phyloP scores from a whole-genome alignment of 1,140 invertebrate species.

The Triops cancriformis region DNA sequence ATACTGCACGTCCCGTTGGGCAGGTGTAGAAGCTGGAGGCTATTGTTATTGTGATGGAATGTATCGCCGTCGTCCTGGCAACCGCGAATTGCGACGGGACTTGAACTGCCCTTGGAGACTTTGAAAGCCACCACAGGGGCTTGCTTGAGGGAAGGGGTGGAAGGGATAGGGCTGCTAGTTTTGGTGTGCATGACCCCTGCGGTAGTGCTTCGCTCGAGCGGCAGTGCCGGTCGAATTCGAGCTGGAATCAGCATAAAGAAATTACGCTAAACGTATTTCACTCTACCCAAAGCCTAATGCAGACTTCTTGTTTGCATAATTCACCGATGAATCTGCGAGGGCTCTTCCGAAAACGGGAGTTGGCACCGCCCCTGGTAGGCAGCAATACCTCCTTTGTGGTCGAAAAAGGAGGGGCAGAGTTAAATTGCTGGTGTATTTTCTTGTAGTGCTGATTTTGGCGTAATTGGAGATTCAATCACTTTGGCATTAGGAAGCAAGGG shows the following conservation, averaged over 20 bases:
- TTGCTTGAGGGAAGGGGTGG: background rate
- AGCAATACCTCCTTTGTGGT: no score
- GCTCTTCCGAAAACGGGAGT: no score
- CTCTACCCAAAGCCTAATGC: background rate
- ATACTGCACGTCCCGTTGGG: constrained; percentile 1
- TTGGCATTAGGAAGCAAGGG: no score
- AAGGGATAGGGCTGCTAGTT: background rate
- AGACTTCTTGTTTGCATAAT: no score
- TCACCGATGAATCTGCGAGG: no score
- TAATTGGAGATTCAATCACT: no score
- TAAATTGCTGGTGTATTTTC: no score
- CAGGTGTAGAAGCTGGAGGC: background rate
- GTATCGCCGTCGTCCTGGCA: background rate
- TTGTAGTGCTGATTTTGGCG: no score
- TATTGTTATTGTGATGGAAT: constrained; percentile 1
- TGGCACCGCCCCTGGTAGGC: no score
- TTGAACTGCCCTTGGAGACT: background rate
- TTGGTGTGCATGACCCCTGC: constrained; percentile 7
- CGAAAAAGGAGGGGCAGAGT: no score
- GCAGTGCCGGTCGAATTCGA: background rate
- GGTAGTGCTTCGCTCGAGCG: background rate
- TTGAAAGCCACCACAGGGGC: background rate
- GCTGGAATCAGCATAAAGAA: constrained; percentile 9
- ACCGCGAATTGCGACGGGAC: background rate
- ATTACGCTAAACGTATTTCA: background rate